Evolutionary conservation across 2,888 invertebrate genomes (phyloP), one percentile per base, ranked within the genome.

Genomic region (Trilocha varians): DNA sequence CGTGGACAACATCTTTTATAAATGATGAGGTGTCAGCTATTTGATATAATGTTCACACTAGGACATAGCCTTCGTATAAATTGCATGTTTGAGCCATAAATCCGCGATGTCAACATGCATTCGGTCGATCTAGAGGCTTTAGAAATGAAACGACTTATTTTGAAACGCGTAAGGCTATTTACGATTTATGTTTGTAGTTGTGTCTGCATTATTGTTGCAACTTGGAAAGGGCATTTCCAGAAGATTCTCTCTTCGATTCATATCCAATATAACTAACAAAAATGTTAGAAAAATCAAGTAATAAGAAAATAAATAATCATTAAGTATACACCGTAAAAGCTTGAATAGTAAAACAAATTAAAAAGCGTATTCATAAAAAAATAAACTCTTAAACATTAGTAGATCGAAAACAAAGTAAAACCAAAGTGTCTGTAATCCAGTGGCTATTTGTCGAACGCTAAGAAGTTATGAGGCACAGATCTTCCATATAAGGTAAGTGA

Each of bases 1-100:
- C 50, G 44, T 52, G 53, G 55, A 62, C 59, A 51, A 46, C 18
- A 13, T 50, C 55, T 55, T 60, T 62, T 67, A 75, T 74, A 72
- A 70, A 74, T 67, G 66, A 69, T 67, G 61, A 57, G 52, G 53
- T 54, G 54, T 47, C 44, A 45, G 50, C 52, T 50, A 66, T 70
- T 74, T 75, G 72, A 73, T 74, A 71, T 69, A 71, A 67, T 65
- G 70, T 75, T 75, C 68, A 71, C 72, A 72, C 76, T 70, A 61
- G 60, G 43, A 43, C 41, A 40, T 42, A 13, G 35, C 32, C 17
- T 34, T 50, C 55, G 53, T 59, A 59, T 65, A 59, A 59, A 50
- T 53, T 55, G 53, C 52, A 33, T 40, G 46, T 46, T 42, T 44
- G 43, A 37, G 48, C 51, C 45, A 64, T 65, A 71, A 70, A 71